Base-by-base conservation (phyloP, 2,113 vertebrate species). In the Martes martes region DNA sequence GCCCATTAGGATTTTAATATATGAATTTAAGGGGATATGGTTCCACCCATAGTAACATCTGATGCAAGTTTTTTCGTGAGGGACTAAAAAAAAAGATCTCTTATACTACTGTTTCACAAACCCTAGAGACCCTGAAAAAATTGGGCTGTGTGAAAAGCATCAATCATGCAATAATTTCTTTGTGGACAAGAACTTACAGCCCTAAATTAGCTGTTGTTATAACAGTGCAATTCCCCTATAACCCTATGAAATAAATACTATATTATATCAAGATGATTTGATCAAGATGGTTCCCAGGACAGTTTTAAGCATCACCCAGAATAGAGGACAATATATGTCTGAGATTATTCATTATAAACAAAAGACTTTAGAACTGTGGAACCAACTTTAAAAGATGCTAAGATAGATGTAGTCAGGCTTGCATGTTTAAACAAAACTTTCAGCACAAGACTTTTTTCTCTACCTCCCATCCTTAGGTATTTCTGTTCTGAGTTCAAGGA, bases 261-360 rank as follows among this genome's bases (percentile, higher is more conserved):
- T 78, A 47, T 78, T 47, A 78, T 78, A 78, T 78, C 42, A 78
- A 47, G 42, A 26, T 47, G 42, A 9, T 47, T 26, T 78, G 94
- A 50, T 74, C 39, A 88, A 63, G 11, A 73, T 55, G 18, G 2
- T 67, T 91, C 79, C 28, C 10, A 74, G n/a, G 31, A 33, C 4
- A 80, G 28, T 96, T 91, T 97, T 52, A 94, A 95, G 78, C 69
- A 89, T 73, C 63, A 65, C n/a, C 11, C 10, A 90, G 26, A 9
- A 81, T 3, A 91, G 23, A 96, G 39, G 36, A 69, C 13, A 28
- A 2, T 15, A 36, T 71, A 36, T 55, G 89, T 73, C 10, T 36
- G 47, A 93, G 15, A 61, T 47, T 71, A 69, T 42, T 89, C 16
- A 87, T 33, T 76, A 71, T 50, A 57, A 89, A 50, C 2, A 50